Percentiles rank a stretch among this genome's conserved stretches.
Conservation (phyloP, 2,888 invertebrate species). For the Nasonia oneida region DNA sequence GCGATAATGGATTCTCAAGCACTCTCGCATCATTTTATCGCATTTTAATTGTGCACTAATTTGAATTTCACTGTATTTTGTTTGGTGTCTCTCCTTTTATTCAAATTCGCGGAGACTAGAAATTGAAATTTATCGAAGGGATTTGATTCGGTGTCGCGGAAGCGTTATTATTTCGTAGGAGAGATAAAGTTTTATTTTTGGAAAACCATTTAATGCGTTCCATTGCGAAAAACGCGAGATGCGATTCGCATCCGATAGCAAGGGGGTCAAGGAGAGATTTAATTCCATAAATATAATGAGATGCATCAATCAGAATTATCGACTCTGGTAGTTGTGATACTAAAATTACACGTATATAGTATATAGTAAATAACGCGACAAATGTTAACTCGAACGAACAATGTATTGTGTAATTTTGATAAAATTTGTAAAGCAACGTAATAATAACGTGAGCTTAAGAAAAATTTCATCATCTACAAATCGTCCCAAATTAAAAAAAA, state of each 20-base stretch:
- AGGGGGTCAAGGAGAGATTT: conserved; percentile 34
- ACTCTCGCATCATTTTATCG: not conserved
- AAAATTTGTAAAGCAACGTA: not conserved
- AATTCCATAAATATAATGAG: conserved; percentile 17
- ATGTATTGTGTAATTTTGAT: not conserved
- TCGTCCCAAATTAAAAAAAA: too few species aligned
- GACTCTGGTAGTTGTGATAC: not conserved
- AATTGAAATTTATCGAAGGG: not conserved
- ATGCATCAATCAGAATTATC: conserved; percentile 37
- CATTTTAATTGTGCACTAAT: not conserved
- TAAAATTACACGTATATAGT: conserved; percentile 20
- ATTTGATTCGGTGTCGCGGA: not conserved
- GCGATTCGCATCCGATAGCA: conserved; percentile 21
- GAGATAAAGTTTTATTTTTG: not conserved
- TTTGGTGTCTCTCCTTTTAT: not conserved
- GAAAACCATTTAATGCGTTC: not conserved
- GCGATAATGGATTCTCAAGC: not conserved
- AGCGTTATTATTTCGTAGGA: not conserved
- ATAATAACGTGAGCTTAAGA: not conserved
- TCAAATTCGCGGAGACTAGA: not conserved
- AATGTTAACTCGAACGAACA: not conserved
- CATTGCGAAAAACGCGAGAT: not conserved
- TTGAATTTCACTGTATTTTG: not conserved
- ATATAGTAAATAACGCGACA: not conserved
- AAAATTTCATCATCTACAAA: too few species aligned